phyloP scores from a whole-genome alignment of 2,113 vertebrate genomes.

The Synchiropus splendidus region DNA sequence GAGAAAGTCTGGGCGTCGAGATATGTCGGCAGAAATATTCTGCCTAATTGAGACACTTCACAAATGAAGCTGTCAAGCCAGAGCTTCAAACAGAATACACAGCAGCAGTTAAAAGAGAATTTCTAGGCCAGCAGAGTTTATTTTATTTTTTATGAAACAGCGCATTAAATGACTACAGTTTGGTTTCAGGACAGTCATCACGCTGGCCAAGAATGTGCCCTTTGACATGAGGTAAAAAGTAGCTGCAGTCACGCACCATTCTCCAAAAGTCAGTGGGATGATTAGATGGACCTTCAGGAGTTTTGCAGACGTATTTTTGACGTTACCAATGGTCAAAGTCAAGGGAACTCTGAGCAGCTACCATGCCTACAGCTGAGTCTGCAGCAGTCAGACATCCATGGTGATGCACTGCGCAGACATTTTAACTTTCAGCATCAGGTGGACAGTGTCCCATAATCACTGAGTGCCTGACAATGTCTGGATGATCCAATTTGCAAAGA shows the following conservation, averaged over 20 bases:
- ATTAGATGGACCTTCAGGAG: too few relatives aligned
- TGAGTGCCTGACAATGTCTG: too few relatives aligned
- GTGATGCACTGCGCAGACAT: too few relatives aligned
- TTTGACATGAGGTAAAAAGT: conserved; percentile 28
- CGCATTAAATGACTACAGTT: conserved; percentile 39
- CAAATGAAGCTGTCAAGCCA: conserved; percentile 56
- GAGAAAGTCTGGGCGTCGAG: conserved; percentile 57
- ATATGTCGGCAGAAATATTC: conserved; percentile 62
- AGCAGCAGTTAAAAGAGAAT: conserved; percentile 41
- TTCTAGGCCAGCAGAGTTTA: conserved; percentile 45
- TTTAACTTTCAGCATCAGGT: too few relatives aligned
- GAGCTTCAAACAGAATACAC: conserved; percentile 56
- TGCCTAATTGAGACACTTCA: conserved; percentile 65
- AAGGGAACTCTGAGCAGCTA: too few relatives aligned
- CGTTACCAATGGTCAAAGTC: too few relatives aligned
- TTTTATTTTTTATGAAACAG: conserved; percentile 16
- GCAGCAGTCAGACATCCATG: too few relatives aligned
- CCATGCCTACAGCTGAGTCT: too few relatives aligned
- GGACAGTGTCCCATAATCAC: too few relatives aligned
- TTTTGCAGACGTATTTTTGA: too few relatives aligned
- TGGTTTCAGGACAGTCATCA: conserved; percentile 34
- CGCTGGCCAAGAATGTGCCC: not conserved
- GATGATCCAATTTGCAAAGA: too few relatives aligned
- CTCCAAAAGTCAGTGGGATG: too few relatives aligned
- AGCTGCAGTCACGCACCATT: conserved; percentile 12